These are phyloP conservation scores for Neopipo cinnamomea DNA, from an alignment of 2,113 vertebrate genomes.

Conservation along the genomic window DNA sequence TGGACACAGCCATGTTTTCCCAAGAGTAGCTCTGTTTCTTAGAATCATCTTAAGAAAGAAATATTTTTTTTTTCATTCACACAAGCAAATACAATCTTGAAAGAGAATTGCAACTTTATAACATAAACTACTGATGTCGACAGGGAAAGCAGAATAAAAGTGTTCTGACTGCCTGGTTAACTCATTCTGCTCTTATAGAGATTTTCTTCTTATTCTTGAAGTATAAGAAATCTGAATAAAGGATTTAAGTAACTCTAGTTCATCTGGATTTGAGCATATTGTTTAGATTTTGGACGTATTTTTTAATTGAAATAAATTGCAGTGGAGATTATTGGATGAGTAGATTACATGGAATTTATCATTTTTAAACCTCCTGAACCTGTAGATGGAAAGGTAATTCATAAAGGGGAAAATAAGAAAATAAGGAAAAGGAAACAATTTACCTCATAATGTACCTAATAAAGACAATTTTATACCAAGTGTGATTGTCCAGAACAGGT, in stretches of 20 bases:
- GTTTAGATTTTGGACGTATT: background rate
- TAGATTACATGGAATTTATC: background rate
- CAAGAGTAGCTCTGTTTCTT: background rate
- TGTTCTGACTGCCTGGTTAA: background rate
- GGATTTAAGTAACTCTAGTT: background rate
- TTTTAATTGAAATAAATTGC: background rate
- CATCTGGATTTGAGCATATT: background rate
- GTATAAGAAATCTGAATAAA: background rate
- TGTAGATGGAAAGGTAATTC: background rate
- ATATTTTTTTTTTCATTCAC: background rate
- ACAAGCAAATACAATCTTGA: background rate
- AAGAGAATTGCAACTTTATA: background rate
- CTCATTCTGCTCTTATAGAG: background rate
- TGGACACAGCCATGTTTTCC: background rate
- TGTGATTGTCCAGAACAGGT: conserved; percentile 27
- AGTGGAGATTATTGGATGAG: background rate
- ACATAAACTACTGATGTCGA: background rate
- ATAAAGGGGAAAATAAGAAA: background rate
- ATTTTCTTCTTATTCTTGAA: background rate
- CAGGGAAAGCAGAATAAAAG: background rate
- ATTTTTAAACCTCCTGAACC: background rate
- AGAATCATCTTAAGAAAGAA: background rate
- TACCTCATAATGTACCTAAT: background rate
- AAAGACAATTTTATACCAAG: conserved; percentile 2
- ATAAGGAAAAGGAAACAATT: conserved; percentile 27